Evolutionary conservation across 2,113 vertebrate species (phyloP), one percentile per base, ranked within the genome.

Genomic region (Holacanthus passer): DNA sequence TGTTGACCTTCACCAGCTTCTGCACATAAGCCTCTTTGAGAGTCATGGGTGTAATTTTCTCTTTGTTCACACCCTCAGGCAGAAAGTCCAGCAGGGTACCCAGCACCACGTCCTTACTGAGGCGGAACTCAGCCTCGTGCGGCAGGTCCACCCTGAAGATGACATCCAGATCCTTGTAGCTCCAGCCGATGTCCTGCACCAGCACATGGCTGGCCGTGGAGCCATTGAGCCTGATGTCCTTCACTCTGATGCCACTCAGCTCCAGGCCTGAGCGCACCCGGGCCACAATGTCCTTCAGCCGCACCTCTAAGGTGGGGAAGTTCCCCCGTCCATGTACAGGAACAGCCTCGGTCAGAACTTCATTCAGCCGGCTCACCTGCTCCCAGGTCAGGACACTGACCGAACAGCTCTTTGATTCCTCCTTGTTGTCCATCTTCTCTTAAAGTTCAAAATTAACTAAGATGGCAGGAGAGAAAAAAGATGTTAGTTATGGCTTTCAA

Each of bases 1-100:
- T 99, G 92, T 93, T 96, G 1, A 99, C 98, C 89, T 99, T 99
- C 43, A 99, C 98, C 79, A 99, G 95, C 91, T 99, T 99, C 92
- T 99, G 97, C 67, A 99, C 98, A 0, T 99, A 99, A 0, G 96
- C 98, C 94, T 99, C 98, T 83, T 97, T 98, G 59, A 99, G 96
- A 0, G 97, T 99, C 62, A 97, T 92, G 0, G 97, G 95, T 11
- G 96, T 97, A 87, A 99, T 99, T 62, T 97, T 98, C 69, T 97
- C 96, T 77, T 97, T 99, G 93, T 96, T 99, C 39, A 99, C 97
- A 0, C 98, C 97, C 85, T 97, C 96, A 0, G 98, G 98, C 81
- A 99, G 93, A 74, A 99, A 99, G 93, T 99, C 97, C 94, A 99
- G 92, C 69, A 99, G 96, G 3, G 97, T 97, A 3, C 96, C 91